phyloP scores from a whole-genome alignment of 2,113 vertebrate genomes.

The Pituophis catenifer region DNA sequence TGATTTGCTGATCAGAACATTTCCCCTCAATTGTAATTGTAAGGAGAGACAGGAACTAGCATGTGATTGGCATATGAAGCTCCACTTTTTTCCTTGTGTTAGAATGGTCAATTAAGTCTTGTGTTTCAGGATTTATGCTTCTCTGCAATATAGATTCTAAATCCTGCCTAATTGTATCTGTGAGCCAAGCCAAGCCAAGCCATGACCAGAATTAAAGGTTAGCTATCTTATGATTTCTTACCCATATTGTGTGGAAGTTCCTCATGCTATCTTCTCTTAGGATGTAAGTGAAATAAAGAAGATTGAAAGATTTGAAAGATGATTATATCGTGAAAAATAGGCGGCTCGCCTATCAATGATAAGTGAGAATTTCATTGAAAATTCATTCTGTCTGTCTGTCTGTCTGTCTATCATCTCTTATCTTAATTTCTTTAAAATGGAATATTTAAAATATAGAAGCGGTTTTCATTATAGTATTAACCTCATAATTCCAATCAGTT shows the following conservation, averaged over 20 bases:
- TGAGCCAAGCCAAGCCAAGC: neutral
- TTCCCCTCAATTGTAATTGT: neutral
- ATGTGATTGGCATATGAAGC: neutral
- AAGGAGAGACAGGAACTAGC: neutral
- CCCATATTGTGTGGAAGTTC: neutral
- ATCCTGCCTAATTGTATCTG: neutral
- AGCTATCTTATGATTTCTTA: neutral
- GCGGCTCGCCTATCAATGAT: neutral
- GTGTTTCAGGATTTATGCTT: neutral
- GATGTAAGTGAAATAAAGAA: neutral
- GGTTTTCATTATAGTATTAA: neutral
- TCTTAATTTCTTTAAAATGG: neutral
- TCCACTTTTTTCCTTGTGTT: neutral
- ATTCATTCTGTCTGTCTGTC: neutral
- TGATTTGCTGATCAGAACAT: neutral
- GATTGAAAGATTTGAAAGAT: neutral
- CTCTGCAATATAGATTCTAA: neutral
- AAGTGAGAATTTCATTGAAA: too few relatives aligned
- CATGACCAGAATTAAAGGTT: neutral
- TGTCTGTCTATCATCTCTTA: neutral
- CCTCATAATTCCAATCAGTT: neutral
- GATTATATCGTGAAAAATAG: neutral
- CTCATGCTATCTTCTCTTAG: neutral
- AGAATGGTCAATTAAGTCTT: neutral
- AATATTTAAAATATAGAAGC: neutral